Conservation (phyloP, 2,113 vertebrate species). For the Chloroceryle aenea region DNA sequence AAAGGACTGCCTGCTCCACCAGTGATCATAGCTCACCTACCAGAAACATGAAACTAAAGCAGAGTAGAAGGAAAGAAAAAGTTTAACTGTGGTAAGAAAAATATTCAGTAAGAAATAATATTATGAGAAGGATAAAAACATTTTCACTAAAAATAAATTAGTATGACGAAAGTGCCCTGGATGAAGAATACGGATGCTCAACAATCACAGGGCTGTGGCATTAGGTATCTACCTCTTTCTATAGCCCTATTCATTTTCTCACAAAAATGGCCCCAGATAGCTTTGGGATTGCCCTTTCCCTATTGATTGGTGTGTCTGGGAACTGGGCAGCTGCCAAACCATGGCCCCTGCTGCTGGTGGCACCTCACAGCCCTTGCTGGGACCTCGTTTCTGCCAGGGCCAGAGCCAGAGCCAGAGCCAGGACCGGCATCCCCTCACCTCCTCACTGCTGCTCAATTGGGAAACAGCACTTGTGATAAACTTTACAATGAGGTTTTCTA, state of each 20-base stretch:
- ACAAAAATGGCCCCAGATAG: not conserved
- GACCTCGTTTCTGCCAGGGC: not conserved
- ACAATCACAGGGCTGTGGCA: not conserved
- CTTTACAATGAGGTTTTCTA: not conserved
- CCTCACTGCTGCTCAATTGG: not conserved
- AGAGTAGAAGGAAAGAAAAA: not conserved
- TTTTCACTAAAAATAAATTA: not conserved
- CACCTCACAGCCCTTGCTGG: not conserved
- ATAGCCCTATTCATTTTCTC: not conserved
- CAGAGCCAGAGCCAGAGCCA: not conserved
- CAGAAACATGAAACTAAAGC: not conserved
- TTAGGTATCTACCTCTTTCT: too few species aligned
- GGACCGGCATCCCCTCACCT: not conserved
- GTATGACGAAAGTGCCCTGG: not conserved
- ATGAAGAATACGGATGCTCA: not conserved
- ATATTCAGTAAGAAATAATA: not conserved
- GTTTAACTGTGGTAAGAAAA: not conserved
- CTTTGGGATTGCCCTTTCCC: not conserved
- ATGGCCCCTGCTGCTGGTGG: not conserved
- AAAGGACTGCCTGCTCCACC: not conserved
- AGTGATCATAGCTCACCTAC: not conserved
- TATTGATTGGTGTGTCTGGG: not conserved
- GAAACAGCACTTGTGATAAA: accelerated
- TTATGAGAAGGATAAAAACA: not conserved
- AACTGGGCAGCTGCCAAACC: not conserved